Evolutionary conservation across 2,113 vertebrate species (phyloP).

Genomic region (Upupa epops): DNA sequence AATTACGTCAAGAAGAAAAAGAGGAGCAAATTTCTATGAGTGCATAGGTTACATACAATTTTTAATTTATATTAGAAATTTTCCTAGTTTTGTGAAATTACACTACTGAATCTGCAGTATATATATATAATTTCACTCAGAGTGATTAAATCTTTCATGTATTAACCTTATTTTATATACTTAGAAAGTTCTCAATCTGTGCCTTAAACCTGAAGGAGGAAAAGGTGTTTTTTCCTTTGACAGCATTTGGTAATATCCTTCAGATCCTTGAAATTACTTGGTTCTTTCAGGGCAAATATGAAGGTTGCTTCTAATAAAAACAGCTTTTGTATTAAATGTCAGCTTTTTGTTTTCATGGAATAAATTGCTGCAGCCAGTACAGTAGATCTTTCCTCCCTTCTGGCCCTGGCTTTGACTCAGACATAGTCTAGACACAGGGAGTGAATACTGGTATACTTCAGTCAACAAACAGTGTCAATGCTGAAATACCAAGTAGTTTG

Average conservation of each 20-base stretch:
- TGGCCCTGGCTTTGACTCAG: not conserved
- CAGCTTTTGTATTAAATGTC: not conserved
- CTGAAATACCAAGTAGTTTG: not conserved
- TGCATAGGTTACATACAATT: not conserved
- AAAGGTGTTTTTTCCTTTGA: not conserved
- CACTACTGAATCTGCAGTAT: not conserved
- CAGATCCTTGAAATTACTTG: not conserved
- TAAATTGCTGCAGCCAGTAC: not conserved
- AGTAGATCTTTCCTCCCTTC: not conserved
- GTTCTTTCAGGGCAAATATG: not conserved
- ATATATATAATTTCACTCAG: not conserved
- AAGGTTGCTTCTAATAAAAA: not conserved
- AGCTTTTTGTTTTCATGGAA: not conserved
- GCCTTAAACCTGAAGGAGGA: not conserved
- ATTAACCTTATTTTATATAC: not conserved
- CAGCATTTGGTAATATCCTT: not conserved
- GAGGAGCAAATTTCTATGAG: not conserved
- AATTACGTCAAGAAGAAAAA: not conserved
- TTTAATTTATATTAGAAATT: not conserved
- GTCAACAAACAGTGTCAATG: not conserved
- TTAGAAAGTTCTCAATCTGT: accelerated
- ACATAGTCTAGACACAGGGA: not conserved
- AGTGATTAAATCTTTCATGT: not conserved
- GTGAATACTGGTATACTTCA: not conserved
- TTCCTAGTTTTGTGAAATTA: not conserved